A percentile compares a stretch with the other conserved stretches of the same genome.
These are phyloP conservation scores for Myathropa florea DNA, from an alignment of 2,888 invertebrate genomes.

Conservation along the genomic window DNA sequence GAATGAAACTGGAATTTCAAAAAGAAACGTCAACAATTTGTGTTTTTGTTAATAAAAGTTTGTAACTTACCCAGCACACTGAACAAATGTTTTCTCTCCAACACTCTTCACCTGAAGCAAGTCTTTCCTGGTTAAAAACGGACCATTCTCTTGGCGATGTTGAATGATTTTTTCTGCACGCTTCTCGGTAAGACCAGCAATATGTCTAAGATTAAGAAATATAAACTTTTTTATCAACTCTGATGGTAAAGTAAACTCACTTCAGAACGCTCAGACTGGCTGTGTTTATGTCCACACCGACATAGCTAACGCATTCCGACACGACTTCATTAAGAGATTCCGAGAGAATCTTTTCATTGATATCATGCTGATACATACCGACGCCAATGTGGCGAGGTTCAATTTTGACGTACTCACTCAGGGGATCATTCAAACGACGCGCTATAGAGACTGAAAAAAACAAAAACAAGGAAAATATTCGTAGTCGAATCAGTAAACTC, in stretches of 20 bases:
- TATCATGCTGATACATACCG: slow-evolving; percentile 97
- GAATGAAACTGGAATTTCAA: slow-evolving; percentile 75
- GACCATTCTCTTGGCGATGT: slow-evolving; percentile 86
- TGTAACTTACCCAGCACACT: slow-evolving; percentile 90
- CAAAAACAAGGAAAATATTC: neutral
- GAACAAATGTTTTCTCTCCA: slow-evolving; percentile 91
- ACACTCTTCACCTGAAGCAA: slow-evolving; percentile 89
- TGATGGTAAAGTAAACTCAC: slow-evolving; percentile 82
- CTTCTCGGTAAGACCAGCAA: slow-evolving; percentile 90
- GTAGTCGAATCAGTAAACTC: too few species aligned
- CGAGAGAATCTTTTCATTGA: slow-evolving; percentile 88
- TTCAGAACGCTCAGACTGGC: slow-evolving; percentile 90
- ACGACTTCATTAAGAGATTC: slow-evolving; percentile 90
- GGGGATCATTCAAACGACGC: slow-evolving; percentile 92
- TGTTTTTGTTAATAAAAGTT: neutral
- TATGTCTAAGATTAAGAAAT: slow-evolving; percentile 82
- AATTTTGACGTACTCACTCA: slow-evolving; percentile 95
- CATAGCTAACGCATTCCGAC: slow-evolving; percentile 95
- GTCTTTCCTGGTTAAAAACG: slow-evolving; percentile 88
- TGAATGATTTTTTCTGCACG: slow-evolving; percentile 90
- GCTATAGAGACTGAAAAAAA: slow-evolving; percentile 87
- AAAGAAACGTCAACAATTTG: neutral
- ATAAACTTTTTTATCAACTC: neutral
- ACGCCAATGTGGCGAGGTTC: slow-evolving; percentile 96
- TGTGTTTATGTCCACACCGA: slow-evolving; percentile 95